Conservation (phyloP, 2,797 vertebrate genomes). For the Hydrophis major region DNA sequence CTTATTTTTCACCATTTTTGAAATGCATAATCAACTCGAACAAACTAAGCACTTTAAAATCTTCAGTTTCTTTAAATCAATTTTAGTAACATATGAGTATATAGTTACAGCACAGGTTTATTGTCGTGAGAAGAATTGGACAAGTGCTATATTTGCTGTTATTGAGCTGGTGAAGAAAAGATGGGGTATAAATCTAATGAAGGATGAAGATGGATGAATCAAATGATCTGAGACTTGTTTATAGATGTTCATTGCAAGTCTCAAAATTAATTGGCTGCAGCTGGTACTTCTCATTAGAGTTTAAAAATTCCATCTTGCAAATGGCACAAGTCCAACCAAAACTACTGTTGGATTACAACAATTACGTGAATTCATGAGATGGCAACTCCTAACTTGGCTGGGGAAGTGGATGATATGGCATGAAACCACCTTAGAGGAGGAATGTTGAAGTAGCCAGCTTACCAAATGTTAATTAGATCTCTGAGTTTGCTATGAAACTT, state of each 20-base stretch:
- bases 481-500: slow-evolving; percentile 46
- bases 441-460: not conserved
- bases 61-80: not conserved
- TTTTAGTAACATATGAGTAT: not conserved
- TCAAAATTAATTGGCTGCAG: not conserved
- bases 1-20: not conserved
- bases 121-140: not conserved
- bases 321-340: slow-evolving; percentile 39
- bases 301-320: not conserved
- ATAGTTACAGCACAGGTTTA: not conserved
- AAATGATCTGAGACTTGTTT: not conserved
- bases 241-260: not conserved
- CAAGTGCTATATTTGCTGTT: not conserved
- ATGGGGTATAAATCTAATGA: not conserved
- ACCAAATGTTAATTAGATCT: slow-evolving; percentile 29
- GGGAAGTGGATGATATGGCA: not conserved
- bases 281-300: not conserved
- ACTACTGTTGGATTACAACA: slow-evolving; percentile 46
- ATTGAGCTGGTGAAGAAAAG: not conserved
- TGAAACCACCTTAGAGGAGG: not conserved
- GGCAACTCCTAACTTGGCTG: not conserved
- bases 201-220: not conserved
- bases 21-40: not conserved
- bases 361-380: slow-evolving; percentile 53
- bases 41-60: not conserved